These are phyloP conservation scores for Mallotus villosus DNA, from an alignment of 2,797 vertebrate species.

Conservation along the genomic window DNA sequence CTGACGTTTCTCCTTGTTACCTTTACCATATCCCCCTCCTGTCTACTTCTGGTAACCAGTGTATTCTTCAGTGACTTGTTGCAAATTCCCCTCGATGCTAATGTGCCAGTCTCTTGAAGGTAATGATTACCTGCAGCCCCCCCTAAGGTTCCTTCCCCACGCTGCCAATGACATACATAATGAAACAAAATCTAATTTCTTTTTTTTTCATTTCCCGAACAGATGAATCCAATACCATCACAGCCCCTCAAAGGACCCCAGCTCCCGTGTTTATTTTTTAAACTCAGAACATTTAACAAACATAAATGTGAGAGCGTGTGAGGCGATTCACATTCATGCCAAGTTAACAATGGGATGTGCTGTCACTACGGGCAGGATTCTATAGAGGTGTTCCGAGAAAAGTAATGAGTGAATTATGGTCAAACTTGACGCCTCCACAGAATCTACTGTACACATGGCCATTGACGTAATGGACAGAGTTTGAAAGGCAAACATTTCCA, in stretches of 20 bases:
- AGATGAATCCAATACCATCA: conserved; percentile 69
- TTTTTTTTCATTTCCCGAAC: conserved; percentile 69
- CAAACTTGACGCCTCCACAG: too few relatives aligned
- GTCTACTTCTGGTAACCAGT: neutral
- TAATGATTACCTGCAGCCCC: conserved; percentile 73
- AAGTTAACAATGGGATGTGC: neutral
- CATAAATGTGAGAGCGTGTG: conserved; percentile 26
- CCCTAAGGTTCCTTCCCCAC: conserved; percentile 62
- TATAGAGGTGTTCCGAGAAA: neutral
- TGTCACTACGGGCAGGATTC: neutral
- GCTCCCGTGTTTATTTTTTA: conserved; percentile 56
- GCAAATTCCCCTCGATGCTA: conserved; percentile 64
- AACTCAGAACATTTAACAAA: conserved; percentile 47
- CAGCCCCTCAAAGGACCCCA: conserved; percentile 54
- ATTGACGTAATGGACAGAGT: too few relatives aligned
- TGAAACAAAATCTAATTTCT: conserved; percentile 74
- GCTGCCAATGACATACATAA: conserved; percentile 70
- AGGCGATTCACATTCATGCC: conserved; percentile 22
- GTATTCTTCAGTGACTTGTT: conserved; percentile 30
- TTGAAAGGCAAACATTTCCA: too few relatives aligned
- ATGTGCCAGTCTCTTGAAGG: conserved; percentile 64
- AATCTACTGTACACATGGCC: too few relatives aligned
- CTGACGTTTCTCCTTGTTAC: neutral
- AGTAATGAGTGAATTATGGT: too few relatives aligned
- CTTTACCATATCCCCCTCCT: neutral